Conservation (phyloP, 2,888 invertebrate species). For the Agriopis aurantiaria region DNA sequence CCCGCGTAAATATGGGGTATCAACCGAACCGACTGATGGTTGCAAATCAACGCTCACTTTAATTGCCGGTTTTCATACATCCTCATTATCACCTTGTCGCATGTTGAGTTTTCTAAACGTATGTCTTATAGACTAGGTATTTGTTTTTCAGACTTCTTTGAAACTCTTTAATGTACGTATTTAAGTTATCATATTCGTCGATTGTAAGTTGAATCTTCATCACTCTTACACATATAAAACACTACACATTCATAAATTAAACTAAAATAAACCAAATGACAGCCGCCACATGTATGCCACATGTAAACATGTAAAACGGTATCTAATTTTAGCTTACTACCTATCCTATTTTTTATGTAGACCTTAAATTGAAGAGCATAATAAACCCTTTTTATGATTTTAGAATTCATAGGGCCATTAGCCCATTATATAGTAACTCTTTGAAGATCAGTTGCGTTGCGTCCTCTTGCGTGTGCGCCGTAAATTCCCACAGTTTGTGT, state of each 20-base stretch:
- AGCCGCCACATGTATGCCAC: too few species aligned
- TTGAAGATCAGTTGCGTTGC: slow-evolving; percentile 5
- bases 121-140: not conserved
- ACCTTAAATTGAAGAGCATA: not conserved
- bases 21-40: slow-evolving; percentile 28
- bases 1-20: slow-evolving; percentile 30
- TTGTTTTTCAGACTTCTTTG: not conserved
- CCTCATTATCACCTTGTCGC: slow-evolving; percentile 17
- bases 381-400: slow-evolving; percentile 8
- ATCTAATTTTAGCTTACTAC: not conserved
- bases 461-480: slow-evolving; percentile 24
- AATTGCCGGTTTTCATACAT: slow-evolving; percentile 16
- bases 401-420: slow-evolving; percentile 14
- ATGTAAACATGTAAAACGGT: too few species aligned
- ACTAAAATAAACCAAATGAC: too few species aligned
- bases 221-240: too few species aligned
- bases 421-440: slow-evolving; percentile 9
- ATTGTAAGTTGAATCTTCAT: too few species aligned
- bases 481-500: slow-evolving; percentile 46
- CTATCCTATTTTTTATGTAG: slow-evolving; percentile 1
- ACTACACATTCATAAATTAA: too few species aligned
- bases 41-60: slow-evolving; percentile 17
- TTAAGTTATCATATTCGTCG: too few species aligned
- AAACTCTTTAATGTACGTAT: too few species aligned
- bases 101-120: slow-evolving; percentile 5